Conservation (phyloP, 2,888 invertebrate genomes). For the Craniophora ligustri region DNA sequence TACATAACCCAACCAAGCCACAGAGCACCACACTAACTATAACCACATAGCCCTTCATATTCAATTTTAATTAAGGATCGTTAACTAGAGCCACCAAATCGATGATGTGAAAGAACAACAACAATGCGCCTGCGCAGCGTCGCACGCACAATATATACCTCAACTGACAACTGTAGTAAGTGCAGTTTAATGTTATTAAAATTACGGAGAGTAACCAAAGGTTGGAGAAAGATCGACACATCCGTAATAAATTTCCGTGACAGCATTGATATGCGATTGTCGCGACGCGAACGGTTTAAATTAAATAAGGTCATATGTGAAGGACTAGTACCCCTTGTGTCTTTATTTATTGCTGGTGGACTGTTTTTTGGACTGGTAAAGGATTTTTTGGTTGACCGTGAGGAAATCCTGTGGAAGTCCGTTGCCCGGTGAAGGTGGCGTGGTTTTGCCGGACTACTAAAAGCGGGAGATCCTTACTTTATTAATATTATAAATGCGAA, state of each 20-base stretch:
- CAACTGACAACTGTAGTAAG: constrained; percentile 8
- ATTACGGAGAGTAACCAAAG: constrained; percentile 6
- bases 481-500: no score
- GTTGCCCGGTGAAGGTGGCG: no score
- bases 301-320: no score
- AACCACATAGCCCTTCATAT: constrained; percentile 38
- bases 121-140: constrained; percentile 30
- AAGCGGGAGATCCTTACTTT: no score
- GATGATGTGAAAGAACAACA: constrained; percentile 2
- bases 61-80: constrained; percentile 5
- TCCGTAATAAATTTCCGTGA: constrained; percentile 9
- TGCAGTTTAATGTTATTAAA: constrained; percentile 24
- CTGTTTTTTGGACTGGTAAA: no score
- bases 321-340: no score
- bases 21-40: constrained; percentile 30
- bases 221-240: constrained; percentile 14
- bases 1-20: constrained; percentile 10
- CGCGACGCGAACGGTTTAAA: neutral
- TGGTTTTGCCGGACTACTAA: no score
- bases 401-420: no score
- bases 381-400: no score
- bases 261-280: neutral
- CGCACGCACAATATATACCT: constrained; percentile 44
- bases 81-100: constrained; percentile 20
- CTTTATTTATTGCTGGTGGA: no score